phyloP scores from a whole-genome alignment of 2,888 invertebrate species.

The Ophion ellenae region DNA sequence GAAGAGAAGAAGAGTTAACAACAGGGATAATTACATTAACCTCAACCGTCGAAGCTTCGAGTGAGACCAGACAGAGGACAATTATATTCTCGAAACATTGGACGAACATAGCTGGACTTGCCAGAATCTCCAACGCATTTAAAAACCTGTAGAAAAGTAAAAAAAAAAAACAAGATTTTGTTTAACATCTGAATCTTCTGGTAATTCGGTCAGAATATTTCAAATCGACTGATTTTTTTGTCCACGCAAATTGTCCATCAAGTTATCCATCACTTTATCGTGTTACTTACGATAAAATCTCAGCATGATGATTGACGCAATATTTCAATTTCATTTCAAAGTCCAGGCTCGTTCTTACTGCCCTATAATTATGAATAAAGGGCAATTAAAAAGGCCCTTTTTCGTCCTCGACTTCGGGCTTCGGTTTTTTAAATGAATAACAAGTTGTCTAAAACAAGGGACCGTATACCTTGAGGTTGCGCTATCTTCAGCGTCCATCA shows the following conservation, averaged over 20 bases:
- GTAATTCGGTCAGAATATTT: background rate
- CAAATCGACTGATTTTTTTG: background rate
- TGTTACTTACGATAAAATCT: slow-evolving; percentile 68
- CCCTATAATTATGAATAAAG: slow-evolving; percentile 27
- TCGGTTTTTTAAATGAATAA: background rate
- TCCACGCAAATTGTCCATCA: background rate
- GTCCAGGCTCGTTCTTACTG: slow-evolving; percentile 31
- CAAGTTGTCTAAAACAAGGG: background rate
- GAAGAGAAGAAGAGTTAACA: background rate
- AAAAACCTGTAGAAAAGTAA: slow-evolving; percentile 66
- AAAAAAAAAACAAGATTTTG: background rate
- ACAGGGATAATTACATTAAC: slow-evolving; percentile 66
- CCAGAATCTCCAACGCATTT: slow-evolving; percentile 65
- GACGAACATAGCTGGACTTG: slow-evolving; percentile 71
- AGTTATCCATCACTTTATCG: too few species aligned
- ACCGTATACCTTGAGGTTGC: slow-evolving; percentile 52
- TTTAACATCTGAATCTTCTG: too few species aligned
- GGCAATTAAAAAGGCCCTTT: background rate
- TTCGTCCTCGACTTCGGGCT: background rate
- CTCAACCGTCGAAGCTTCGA: slow-evolving; percentile 70
- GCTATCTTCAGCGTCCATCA: slow-evolving; percentile 45
- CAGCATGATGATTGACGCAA: slow-evolving; percentile 67
- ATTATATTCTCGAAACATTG: slow-evolving; percentile 72
- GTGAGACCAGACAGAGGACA: slow-evolving; percentile 72
- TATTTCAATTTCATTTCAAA: slow-evolving; percentile 67